Percentiles rank a stretch among this genome's conserved stretches.
Conservation (phyloP, 2,113 vertebrate species). For the Amblyornis subalaris region DNA sequence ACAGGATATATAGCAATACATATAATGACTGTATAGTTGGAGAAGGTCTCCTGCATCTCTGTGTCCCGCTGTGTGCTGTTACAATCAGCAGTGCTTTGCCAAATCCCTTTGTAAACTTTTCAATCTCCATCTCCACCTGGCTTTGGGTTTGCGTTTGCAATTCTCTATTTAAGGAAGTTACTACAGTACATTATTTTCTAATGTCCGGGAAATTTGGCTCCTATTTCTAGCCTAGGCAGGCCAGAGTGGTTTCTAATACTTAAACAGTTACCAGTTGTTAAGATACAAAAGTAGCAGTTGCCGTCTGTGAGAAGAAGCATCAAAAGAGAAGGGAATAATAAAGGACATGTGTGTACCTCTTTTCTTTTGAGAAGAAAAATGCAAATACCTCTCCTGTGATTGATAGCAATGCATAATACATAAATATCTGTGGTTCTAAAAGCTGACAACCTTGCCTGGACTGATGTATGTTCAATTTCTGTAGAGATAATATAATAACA, state of each 20-base stretch:
- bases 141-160: background rate
- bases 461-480: slow-evolving; percentile 17
- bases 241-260: background rate
- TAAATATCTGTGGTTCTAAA: slow-evolving; percentile 17
- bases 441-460: background rate
- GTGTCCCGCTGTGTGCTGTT: accelerated
- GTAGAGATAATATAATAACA: background rate
- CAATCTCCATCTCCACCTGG: background rate
- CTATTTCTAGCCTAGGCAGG: background rate
- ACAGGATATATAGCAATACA: accelerated
- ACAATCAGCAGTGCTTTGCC: background rate
- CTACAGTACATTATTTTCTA: background rate
- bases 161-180: background rate
- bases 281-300: background rate
- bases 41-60: background rate
- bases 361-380: slow-evolving; percentile 15
- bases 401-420: background rate
- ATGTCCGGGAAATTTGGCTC: background rate
- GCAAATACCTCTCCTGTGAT: background rate
- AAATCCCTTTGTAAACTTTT: background rate
- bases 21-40: accelerated
- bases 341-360: background rate
- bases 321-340: background rate
- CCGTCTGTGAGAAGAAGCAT: background rate
- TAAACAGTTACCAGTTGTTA: background rate